A percentile compares a stretch with the other conserved stretches of the same genome.
phyloP scores from a whole-genome alignment of 2,797 vertebrate genomes.

The Geotrypetes seraphini region DNA sequence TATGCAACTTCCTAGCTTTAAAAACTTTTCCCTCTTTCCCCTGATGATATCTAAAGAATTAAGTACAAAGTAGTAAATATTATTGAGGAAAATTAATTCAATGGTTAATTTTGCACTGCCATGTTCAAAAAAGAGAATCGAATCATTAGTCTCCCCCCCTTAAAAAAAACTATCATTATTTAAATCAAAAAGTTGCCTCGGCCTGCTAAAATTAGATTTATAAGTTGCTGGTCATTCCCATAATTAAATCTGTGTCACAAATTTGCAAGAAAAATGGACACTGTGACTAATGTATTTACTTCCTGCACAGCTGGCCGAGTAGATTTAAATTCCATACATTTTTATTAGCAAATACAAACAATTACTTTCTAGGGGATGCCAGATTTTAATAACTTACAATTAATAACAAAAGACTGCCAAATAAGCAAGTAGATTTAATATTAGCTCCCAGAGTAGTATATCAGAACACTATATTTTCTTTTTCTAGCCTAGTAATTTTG shows the following conservation, averaged over 20 bases:
- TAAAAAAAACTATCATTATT: slow-evolving; percentile 64
- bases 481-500: too few relatives aligned
- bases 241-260: slow-evolving; percentile 73
- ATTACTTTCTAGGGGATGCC: too few relatives aligned
- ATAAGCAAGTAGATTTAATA: too few relatives aligned
- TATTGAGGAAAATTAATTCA: slow-evolving; percentile 49
- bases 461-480: too few relatives aligned
- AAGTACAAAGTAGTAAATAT: slow-evolving; percentile 38
- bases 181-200: slow-evolving; percentile 56
- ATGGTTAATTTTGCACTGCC: slow-evolving; percentile 47
- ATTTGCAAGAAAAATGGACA: slow-evolving; percentile 73
- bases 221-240: slow-evolving; percentile 58
- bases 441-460: too few relatives aligned
- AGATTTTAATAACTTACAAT: too few relatives aligned
- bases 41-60: too few relatives aligned
- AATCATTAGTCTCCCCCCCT: slow-evolving; percentile 50
- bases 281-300: slow-evolving; percentile 69
- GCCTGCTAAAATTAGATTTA: slow-evolving; percentile 66
- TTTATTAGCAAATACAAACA: slow-evolving; percentile 35
- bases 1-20: too few relatives aligned
- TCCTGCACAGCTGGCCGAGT: slow-evolving; percentile 40
- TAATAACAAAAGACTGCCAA: too few relatives aligned
- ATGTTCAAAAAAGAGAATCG: slow-evolving; percentile 65
- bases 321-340: slow-evolving; percentile 51
- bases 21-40: too few relatives aligned